Evolutionary conservation across 2,113 vertebrate species (phyloP), one percentile per base, ranked within the genome.

Genomic region (Eurystomus gularis): DNA sequence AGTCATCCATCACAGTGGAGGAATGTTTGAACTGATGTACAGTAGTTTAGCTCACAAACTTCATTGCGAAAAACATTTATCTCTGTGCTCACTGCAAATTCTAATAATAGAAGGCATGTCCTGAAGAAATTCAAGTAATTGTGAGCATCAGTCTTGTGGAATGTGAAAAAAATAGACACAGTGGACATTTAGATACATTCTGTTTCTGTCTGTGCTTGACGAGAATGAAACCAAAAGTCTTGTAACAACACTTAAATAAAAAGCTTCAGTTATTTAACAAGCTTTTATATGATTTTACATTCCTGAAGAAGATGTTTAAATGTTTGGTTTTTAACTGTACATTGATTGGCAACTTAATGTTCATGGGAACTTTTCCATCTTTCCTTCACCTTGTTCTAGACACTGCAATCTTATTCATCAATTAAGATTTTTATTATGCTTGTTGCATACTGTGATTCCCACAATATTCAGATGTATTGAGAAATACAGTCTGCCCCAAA

Each of bases 111-210:
- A 81, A 96, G 60, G 8, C 62, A 94, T 70, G 82, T 79, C 64
- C 78, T 65, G 75, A 88, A 96, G 96, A 97, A 96, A 97, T 94
- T 90, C 75, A 77, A 94, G 84, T 93, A 94, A 96, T 90, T 93
- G 73, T 82, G 64, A 94, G 13, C 54, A 92, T 95, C 82, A 85
- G 75, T 90, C 83, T 94, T 51, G 61, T n/a, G 88, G 62, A 96
- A 95, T 94, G 88, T 65, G 54, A 35, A 39, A 66, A 92, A 88
- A 94, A 88, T 84, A 93, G 95, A 80, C 51, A 79, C 35, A 54
- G 62, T 68, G 76, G 81, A 91, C 54, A 61, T 42, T 88, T 57
- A 94, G 26, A 90, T 62, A 52, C 5, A 31, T 73, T 88, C 49
- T 86, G 23, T 71, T 89, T 86, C 52, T 92, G 60, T 70, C 66